These are phyloP conservation scores for Notarius quadriscutis DNA, from an alignment of 2,113 vertebrate species.

Conservation along the genomic window DNA sequence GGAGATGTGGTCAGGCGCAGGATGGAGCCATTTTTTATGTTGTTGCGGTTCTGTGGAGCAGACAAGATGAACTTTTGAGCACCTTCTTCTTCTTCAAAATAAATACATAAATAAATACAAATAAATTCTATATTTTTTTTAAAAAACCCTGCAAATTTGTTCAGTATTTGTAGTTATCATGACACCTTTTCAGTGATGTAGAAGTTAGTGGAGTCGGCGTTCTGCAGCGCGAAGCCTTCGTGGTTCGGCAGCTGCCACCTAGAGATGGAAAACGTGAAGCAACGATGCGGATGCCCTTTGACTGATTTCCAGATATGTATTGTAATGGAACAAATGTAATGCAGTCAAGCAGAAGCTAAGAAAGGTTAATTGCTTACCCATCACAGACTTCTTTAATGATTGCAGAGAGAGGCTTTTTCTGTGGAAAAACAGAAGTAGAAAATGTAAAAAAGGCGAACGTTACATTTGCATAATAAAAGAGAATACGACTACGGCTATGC, in stretches of 20 bases:
- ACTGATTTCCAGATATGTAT: not conserved
- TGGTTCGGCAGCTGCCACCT: conserved; percentile 93
- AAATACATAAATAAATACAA: too few relatives aligned
- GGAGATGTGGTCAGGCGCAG: conserved; percentile 92
- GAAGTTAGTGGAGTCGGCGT: conserved; percentile 91
- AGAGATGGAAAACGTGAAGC: conserved; percentile 54
- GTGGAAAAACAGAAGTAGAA: conserved; percentile 61
- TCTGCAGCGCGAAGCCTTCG: conserved; percentile 89
- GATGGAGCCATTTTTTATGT: conserved; percentile 97
- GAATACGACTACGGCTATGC: not conserved
- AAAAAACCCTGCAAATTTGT: not conserved
- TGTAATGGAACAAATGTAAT: not conserved
- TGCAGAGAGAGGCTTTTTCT: conserved; percentile 96
- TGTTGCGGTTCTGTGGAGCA: conserved; percentile 87
- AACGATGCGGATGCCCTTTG: not conserved
- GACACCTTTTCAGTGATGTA: conserved; percentile 97
- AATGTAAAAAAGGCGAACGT: conserved; percentile 50
- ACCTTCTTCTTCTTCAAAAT: not conserved
- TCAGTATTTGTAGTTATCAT: not conserved
- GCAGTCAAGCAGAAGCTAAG: not conserved
- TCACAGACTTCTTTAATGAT: conserved; percentile 99
- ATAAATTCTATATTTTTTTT: too few relatives aligned
- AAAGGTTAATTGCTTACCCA: conserved; percentile 79
- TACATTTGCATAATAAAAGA: not conserved
- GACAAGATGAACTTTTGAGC: not conserved